Evolutionary conservation across 1,140 invertebrate species (phyloP).

Genomic region (Macrobrachium rosenbergii): DNA sequence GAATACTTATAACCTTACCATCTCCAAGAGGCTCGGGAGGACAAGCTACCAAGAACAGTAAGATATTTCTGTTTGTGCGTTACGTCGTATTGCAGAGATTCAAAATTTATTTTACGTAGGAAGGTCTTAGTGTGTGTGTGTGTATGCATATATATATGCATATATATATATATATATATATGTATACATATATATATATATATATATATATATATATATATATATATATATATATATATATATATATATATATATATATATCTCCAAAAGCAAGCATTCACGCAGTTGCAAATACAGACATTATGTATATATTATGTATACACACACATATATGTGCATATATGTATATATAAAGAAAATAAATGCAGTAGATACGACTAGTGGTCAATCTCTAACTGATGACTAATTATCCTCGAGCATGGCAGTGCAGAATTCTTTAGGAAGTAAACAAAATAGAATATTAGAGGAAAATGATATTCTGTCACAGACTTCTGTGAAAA

Average conservation of each 20-base stretch:
- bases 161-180: slow-evolving; percentile 16
- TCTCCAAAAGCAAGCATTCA: background rate
- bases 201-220: background rate
- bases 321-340: background rate
- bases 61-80: background rate
- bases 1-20: background rate
- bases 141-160: background rate
- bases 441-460: background rate
- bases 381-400: no score
- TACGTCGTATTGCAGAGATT: no score
- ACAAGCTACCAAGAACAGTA: background rate
- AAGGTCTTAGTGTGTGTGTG: no score
- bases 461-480: background rate
- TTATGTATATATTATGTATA: background rate
- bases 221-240: background rate
- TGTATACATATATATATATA: slow-evolving; percentile 11
- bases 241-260: background rate
- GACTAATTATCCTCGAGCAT: no score
- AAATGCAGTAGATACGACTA: no score
- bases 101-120: no score
- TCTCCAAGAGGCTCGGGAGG: background rate
- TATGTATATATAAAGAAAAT: background rate
- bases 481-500: background rate
- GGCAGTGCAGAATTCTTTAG: no score
- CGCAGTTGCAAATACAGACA: no score